Conservation (phyloP, 2,113 vertebrate genomes). For the Hippopotamus amphibius region DNA sequence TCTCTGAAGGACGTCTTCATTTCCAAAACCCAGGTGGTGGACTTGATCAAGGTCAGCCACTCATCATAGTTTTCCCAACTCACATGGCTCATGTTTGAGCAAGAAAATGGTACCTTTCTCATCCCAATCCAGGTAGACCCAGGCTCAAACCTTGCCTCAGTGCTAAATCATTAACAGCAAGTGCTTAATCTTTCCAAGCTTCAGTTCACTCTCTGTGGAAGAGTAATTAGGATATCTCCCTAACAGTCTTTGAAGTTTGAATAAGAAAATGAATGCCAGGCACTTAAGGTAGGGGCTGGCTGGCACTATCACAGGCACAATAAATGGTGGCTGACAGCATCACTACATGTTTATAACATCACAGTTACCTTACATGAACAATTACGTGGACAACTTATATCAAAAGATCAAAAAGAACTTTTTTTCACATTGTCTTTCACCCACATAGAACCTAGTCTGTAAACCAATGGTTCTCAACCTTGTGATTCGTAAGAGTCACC, state of each 20-base stretch:
- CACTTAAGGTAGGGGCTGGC: background rate
- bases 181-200: background rate
- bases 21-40: background rate
- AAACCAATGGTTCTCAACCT: conserved; percentile 24
- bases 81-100: background rate
- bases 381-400: background rate
- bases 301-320: background rate
- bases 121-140: background rate
- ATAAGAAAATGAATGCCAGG: background rate
- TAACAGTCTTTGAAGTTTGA: conserved; percentile 5
- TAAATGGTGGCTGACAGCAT: background rate
- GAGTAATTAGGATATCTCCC: background rate
- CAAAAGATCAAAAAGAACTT: background rate
- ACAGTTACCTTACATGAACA: background rate
- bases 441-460: background rate
- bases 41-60: background rate
- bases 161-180: background rate
- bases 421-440: background rate
- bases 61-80: background rate
- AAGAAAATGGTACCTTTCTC: background rate
- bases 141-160: background rate
- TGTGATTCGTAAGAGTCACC: background rate
- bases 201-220: background rate
- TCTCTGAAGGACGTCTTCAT: conserved; percentile 29
- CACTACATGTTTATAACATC: background rate